Conservation (phyloP, 2,888 invertebrate genomes). For the Coelinius sp. region DNA sequence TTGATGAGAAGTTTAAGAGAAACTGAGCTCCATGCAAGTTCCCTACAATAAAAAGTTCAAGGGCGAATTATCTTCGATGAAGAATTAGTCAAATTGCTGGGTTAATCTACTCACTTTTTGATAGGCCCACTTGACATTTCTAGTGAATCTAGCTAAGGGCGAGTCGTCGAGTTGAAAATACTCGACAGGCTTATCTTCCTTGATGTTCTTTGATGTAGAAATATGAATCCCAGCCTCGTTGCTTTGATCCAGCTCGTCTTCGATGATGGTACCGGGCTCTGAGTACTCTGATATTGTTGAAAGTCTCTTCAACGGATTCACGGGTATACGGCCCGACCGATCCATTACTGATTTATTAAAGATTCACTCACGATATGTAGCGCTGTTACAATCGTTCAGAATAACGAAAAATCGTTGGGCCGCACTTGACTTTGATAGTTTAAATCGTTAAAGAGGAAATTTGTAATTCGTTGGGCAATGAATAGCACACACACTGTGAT, state of each 20-base stretch:
- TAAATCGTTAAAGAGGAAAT: background rate
- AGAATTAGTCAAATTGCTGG: background rate
- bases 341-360: constrained; percentile 46
- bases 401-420: background rate
- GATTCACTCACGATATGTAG: background rate
- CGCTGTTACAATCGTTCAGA: background rate
- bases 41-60: background rate
- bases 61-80: background rate
- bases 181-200: constrained; percentile 51
- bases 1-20: no score
- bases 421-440: background rate
- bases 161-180: constrained; percentile 62
- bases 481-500: background rate
- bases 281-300: constrained; percentile 61
- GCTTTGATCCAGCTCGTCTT: constrained; percentile 38
- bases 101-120: constrained; percentile 59
- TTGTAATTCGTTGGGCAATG: background rate
- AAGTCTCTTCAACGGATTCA: constrained; percentile 56
- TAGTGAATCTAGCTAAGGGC: constrained; percentile 60
- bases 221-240: constrained; percentile 29
- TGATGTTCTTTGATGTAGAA: constrained; percentile 34
- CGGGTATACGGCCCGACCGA: constrained; percentile 52
- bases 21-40: no score
- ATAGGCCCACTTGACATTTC: constrained; percentile 63
- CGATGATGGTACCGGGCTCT: constrained; percentile 49